Conservation (phyloP, 2,888 invertebrate species). For the Leucania comma region DNA sequence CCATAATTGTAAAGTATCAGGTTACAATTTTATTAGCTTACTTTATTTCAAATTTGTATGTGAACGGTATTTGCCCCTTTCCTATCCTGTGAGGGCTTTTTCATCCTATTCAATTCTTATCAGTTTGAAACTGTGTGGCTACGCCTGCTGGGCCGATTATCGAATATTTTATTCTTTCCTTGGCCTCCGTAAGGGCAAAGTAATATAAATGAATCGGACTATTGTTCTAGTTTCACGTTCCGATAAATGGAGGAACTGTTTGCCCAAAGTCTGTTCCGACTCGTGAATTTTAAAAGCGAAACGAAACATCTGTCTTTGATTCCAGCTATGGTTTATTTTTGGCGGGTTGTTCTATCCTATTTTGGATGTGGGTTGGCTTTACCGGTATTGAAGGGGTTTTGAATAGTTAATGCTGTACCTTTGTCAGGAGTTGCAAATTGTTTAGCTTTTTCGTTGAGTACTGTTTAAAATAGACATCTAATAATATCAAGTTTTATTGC, state of each 20-base stretch:
- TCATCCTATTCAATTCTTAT: not conserved
- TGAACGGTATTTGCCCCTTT: not conserved
- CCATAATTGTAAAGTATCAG: constrained; percentile 32
- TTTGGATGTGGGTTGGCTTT: constrained; percentile 61
- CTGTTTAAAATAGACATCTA: not conserved
- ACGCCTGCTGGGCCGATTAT: constrained; percentile 1
- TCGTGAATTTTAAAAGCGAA: constrained; percentile 73
- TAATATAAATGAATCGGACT: constrained; percentile 29
- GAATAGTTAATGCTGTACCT: constrained; percentile 16
- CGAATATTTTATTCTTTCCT: constrained; percentile 16
- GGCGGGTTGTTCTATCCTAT: constrained; percentile 62
- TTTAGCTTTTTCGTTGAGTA: not conserved
- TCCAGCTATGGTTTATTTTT: constrained; percentile 70
- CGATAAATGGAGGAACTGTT: constrained; percentile 62
- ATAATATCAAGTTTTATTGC: not conserved
- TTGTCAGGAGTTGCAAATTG: constrained; percentile 12
- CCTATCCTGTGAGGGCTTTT: not conserved
- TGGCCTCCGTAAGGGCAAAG: constrained; percentile 10
- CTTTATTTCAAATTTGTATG: not conserved
- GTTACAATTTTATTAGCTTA: constrained; percentile 7
- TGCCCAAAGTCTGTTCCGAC: constrained; percentile 64
- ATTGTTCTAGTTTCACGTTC: constrained; percentile 64
- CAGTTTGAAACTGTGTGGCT: not conserved
- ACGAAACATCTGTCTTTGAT: constrained; percentile 70
- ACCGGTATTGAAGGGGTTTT: constrained; percentile 45